phyloP scores from a whole-genome alignment of 2,888 invertebrate genomes.

The Cremastinae sp. region DNA sequence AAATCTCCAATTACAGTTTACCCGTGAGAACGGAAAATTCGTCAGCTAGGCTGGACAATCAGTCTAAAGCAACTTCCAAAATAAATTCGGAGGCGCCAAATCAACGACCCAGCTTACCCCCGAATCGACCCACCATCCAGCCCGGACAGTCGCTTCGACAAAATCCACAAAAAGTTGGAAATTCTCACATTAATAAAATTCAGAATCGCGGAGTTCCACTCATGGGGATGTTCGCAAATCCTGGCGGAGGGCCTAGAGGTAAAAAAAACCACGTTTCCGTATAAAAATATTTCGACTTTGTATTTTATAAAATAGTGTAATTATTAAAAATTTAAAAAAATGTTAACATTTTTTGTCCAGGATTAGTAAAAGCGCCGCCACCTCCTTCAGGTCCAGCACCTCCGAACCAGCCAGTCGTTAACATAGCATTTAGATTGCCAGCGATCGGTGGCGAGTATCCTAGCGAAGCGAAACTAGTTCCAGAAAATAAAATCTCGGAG shows the following conservation, averaged over 20 bases:
- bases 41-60: slow-evolving; percentile 49
- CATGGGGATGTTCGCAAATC: slow-evolving; percentile 72
- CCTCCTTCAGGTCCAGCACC: slow-evolving; percentile 81
- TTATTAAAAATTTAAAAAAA: not conserved
- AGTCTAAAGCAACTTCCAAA: slow-evolving; percentile 49
- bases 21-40: slow-evolving; percentile 59
- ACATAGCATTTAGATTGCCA: slow-evolving; percentile 73
- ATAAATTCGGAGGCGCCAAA: slow-evolving; percentile 40
- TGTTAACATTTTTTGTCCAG: slow-evolving; percentile 48
- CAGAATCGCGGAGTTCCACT: slow-evolving; percentile 63
- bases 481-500: slow-evolving; percentile 41
- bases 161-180: slow-evolving; percentile 39
- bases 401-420: slow-evolving; percentile 78
- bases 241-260: slow-evolving; percentile 68
- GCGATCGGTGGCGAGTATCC: slow-evolving; percentile 61
- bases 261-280: not conserved
- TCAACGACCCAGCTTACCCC: slow-evolving; percentile 65
- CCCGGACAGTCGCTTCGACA: slow-evolving; percentile 54
- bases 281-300: not conserved
- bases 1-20: slow-evolving; percentile 31
- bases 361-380: slow-evolving; percentile 78
- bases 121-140: slow-evolving; percentile 65
- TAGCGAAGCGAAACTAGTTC: slow-evolving; percentile 51
- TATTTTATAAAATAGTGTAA: not conserved
- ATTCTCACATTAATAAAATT: slow-evolving; percentile 66